Evolutionary conservation across 1,140 invertebrate species (phyloP).

Genomic region (Leptoteleia sp.): DNA sequence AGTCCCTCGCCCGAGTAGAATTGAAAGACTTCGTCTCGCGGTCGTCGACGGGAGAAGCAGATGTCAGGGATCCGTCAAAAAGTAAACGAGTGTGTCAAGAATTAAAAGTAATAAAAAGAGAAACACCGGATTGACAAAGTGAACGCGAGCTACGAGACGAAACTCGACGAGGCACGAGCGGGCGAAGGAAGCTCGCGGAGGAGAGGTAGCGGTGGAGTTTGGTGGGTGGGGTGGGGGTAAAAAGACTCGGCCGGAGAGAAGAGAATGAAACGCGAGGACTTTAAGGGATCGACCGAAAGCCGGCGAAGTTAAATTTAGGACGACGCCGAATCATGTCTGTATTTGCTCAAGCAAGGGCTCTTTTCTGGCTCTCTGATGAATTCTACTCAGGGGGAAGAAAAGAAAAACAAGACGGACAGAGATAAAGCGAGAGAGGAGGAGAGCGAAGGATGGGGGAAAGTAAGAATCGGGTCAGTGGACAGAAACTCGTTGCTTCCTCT

Average conservation of each 20-base stretch:
- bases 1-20: neutral
- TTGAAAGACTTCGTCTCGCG: slow-evolving; percentile 4
- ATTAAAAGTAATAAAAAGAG: slow-evolving; percentile 45
- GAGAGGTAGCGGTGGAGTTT: no score
- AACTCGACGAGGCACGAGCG: neutral
- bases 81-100: slow-evolving; percentile 44
- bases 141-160: neutral
- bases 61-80: slow-evolving; percentile 30
- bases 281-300: slow-evolving; percentile 52
- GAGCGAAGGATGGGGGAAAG: neutral
- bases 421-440: neutral
- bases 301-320: slow-evolving; percentile 63
- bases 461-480: slow-evolving; percentile 56
- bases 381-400: slow-evolving; percentile 9
- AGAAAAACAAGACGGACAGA: neutral
- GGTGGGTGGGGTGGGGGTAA: neutral
- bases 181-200: neutral
- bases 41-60: slow-evolving; percentile 7
- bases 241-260: slow-evolving; percentile 13
- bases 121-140: neutral
- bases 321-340: slow-evolving; percentile 60
- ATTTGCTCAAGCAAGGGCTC: slow-evolving; percentile 64
- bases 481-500: slow-evolving; percentile 41
- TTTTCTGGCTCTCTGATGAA: slow-evolving; percentile 51
- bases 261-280: slow-evolving; percentile 16